Conservation (phyloP, 2,113 vertebrate species). For the Python bivittatus region DNA sequence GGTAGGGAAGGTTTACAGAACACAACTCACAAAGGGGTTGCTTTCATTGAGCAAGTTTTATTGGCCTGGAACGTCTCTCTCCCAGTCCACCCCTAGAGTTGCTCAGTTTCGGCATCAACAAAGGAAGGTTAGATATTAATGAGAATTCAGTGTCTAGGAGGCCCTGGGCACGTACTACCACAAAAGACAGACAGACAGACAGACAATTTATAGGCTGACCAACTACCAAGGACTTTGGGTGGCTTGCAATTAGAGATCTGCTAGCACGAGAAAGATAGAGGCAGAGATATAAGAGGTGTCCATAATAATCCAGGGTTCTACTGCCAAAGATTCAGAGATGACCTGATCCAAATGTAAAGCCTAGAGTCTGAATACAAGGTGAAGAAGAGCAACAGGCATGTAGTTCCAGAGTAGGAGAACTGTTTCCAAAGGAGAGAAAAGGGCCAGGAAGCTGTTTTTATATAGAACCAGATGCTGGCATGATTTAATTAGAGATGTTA, state of each 20-base stretch:
- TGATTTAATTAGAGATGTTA: neutral
- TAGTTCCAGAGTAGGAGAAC: no score
- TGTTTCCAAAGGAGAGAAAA: neutral
- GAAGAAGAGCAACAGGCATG: no score
- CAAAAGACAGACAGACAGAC: neutral
- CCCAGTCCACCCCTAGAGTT: neutral
- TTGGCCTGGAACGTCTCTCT: neutral
- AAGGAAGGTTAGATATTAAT: neutral
- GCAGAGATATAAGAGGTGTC: neutral
- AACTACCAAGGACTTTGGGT: neutral
- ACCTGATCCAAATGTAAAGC: neutral
- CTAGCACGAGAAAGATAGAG: neutral
- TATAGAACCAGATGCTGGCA: neutral
- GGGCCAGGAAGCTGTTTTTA: neutral
- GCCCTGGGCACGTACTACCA: neutral
- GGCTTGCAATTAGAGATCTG: neutral
- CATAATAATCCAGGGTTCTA: neutral
- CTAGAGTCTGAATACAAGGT: neutral
- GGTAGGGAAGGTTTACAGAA: neutral
- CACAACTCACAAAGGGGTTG: neutral
- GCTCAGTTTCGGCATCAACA: neutral
- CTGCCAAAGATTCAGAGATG: neutral
- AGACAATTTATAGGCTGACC: neutral
- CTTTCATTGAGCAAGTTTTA: neutral
- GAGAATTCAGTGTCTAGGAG: neutral